Evolutionary conservation across 2,797 vertebrate genomes (phyloP).

Genomic region (Fratercula arctica): DNA sequence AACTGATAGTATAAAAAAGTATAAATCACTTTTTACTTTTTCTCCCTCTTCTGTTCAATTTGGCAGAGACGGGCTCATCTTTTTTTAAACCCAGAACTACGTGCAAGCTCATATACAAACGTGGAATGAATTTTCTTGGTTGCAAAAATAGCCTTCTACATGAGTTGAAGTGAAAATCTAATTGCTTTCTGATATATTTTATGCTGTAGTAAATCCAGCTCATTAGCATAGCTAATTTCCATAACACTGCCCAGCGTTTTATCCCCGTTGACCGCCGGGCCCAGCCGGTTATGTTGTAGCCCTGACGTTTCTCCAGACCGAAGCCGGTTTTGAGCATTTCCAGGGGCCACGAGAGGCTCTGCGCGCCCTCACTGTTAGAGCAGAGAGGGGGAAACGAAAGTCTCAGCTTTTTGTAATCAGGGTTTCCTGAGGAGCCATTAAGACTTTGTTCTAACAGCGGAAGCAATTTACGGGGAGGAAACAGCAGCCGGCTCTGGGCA

Average conservation of each 20-base stretch:
- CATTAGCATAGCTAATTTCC: slow-evolving; percentile 13
- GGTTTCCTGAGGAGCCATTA: slow-evolving; percentile 43
- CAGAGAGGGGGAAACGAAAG: background rate
- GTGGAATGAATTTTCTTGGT: slow-evolving; percentile 22
- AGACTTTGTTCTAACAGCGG: slow-evolving; percentile 24
- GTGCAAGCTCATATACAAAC: background rate
- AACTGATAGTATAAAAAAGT: background rate
- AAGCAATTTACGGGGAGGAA: slow-evolving; percentile 44
- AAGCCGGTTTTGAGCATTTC: accelerated
- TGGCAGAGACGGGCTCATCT: slow-evolving; percentile 12
- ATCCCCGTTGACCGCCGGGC: background rate
- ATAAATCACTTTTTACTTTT: background rate
- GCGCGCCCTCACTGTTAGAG: background rate
- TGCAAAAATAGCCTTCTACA: slow-evolving; percentile 28
- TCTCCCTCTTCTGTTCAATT: slow-evolving; percentile 5
- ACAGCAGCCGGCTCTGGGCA: background rate
- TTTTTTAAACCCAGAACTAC: background rate
- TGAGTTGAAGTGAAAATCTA: slow-evolving; percentile 6
- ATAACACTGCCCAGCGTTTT: background rate
- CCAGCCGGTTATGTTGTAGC: background rate
- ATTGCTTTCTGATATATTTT: background rate
- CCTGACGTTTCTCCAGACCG: background rate
- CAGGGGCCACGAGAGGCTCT: background rate
- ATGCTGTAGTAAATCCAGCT: slow-evolving; percentile 30
- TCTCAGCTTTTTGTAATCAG: slow-evolving; percentile 19